These are phyloP conservation scores for Fulmarus glacialis DNA, from an alignment of 2,113 vertebrate species.

Conservation along the genomic window DNA sequence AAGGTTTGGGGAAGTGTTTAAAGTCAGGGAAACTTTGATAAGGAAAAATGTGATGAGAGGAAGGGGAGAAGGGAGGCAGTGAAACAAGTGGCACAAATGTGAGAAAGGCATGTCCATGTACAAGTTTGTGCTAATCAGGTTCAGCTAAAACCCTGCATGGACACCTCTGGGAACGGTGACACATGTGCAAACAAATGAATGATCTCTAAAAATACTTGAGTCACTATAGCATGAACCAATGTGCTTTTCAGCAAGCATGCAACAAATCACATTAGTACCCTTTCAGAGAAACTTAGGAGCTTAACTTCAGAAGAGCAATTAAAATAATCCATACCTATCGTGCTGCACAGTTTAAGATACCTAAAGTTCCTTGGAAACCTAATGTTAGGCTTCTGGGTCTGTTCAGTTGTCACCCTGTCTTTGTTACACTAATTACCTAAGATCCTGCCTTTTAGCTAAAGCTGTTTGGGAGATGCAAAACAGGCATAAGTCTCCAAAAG, in stretches of 20 bases:
- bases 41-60: not conserved
- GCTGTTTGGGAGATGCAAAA: constrained; percentile 15
- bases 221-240: not conserved
- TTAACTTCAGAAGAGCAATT: constrained; percentile 41
- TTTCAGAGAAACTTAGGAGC: not conserved
- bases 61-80: not conserved
- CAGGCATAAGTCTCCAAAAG: constrained; percentile 3
- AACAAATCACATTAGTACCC: not conserved
- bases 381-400: constrained; percentile 20
- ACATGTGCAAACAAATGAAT: not conserved
- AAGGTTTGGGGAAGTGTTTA: not conserved
- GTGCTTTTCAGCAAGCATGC: not conserved
- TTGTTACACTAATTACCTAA: constrained; percentile 3
- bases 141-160: not conserved
- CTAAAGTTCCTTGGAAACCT: not conserved
- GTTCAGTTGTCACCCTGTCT: constrained; percentile 44
- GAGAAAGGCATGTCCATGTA: not conserved
- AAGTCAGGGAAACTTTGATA: not conserved
- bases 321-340: constrained; percentile 19
- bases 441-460: not conserved
- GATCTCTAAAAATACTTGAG: not conserved
- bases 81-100: not conserved
- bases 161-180: not conserved
- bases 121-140: not conserved
- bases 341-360: constrained; percentile 16